Base-by-base conservation (phyloP, 2,888 invertebrate genomes). In the Tetanocera ferruginea region DNA sequence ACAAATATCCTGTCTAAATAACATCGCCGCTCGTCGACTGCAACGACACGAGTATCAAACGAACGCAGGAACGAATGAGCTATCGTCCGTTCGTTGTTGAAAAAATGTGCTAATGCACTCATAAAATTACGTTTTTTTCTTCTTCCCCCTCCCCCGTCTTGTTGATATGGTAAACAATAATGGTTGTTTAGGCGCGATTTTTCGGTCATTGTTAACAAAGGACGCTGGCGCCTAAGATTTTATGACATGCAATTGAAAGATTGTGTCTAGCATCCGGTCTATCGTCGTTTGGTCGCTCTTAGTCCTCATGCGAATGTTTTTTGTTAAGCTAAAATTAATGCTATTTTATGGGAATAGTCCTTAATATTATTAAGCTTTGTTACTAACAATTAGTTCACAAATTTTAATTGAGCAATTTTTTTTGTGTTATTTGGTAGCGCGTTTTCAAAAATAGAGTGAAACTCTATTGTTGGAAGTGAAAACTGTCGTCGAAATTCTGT, bases 51-150 rank as follows among this genome's bases (percentile, higher is more conserved):
- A 43, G 23, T 3, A 31, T 31, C 31, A 19, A 34, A n/a, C 55
- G 55, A 57, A 19, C 57, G 76, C 82, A 79, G 80, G 71, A 71
- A 28, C 52, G 28, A 11, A 28, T 57, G 31, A 43, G 57, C 55
- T n/a, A 34, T 49, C n/a, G 51, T 31, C 19, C 85, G 84, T 67
- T 57, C 51, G 73, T 71, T 74, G 69, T 80, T 79, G 77, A 76
- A 76, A 72, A 76, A 60, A 76, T 76, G 82, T 82, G 78, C 79
- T 79, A 81, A 81, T 82, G 80, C 77, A 80, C 81, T 77, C 79
- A 76, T 82, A 80, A 81, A 80, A 82, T 77, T 78, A 43, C 49
- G 69, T 55, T 31, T 67, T 37, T 77, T 78, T 76, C 52, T 37
- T 37, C 37, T 37, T 37, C 6, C 43, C 43, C 43, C 43, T 14